A percentile compares a stretch with the other conserved stretches of the same genome.
These are phyloP conservation scores for Chymomyza caudatula DNA, from an alignment of 2,888 invertebrate genomes.

Conservation along the genomic window DNA sequence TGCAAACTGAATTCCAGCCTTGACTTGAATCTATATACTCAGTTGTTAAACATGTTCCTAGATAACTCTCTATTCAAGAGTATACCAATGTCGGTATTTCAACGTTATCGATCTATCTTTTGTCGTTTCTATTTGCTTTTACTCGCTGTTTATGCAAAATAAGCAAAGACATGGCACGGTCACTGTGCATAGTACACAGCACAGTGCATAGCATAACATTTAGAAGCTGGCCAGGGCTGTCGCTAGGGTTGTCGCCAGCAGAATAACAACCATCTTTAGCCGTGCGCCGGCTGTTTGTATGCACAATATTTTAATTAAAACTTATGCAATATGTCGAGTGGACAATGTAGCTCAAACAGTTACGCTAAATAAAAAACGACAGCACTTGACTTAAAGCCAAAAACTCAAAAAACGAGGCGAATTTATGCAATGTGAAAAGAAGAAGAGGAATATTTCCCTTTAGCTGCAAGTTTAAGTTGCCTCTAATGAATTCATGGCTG, in stretches of 20 bases:
- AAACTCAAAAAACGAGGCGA: background rate
- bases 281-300: background rate
- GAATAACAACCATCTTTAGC: background rate
- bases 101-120: background rate
- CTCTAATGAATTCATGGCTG: background rate
- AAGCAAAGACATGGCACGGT: background rate
- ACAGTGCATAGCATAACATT: too few species aligned
- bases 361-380: background rate
- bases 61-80: background rate
- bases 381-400: background rate
- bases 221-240: background rate
- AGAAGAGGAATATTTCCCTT: background rate
- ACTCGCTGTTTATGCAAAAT: background rate
- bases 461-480: background rate
- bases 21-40: too few species aligned
- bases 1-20: too few species aligned
- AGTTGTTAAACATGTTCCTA: too few species aligned
- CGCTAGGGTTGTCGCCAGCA: background rate
- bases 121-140: background rate
- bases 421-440: background rate
- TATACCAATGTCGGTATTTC: background rate
- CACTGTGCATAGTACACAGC: background rate
- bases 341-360: background rate
- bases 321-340: constrained; percentile 56
- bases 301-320: constrained; percentile 76